These are phyloP conservation scores for Anthoscopus minutus DNA, from an alignment of 2,113 vertebrate species.

Conservation along the genomic window DNA sequence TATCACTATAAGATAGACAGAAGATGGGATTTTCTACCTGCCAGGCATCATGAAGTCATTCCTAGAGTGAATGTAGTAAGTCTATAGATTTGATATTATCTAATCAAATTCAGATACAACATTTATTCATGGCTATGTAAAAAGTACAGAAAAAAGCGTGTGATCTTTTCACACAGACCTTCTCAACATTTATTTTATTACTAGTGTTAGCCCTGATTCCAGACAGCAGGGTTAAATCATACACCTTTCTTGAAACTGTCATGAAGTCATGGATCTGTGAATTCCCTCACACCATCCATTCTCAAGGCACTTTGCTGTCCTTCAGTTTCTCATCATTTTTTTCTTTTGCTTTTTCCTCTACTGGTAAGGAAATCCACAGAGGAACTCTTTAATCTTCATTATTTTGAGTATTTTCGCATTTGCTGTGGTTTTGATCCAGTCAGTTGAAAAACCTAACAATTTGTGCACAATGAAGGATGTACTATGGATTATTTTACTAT, in stretches of 20 bases:
- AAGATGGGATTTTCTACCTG: not conserved
- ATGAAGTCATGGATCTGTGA: not conserved
- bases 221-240: not conserved
- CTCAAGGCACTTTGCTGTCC: not conserved
- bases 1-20: not conserved
- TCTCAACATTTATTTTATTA: not conserved
- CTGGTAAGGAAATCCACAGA: not conserved
- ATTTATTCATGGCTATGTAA: fast-evolving
- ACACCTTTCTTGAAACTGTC: not conserved
- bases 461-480: not conserved
- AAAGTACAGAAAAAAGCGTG: not conserved
- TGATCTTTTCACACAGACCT: not conserved
- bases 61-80: not conserved
- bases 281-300: not conserved
- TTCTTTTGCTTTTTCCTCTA: not conserved
- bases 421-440: not conserved
- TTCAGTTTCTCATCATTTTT: not conserved
- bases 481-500: not conserved
- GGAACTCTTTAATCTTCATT: not conserved
- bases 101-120: not conserved
- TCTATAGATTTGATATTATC: not conserved
- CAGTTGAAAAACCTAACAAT: not conserved
- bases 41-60: not conserved
- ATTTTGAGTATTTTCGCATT: not conserved
- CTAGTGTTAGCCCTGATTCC: not conserved